Evolutionary conservation across 2,113 vertebrate genomes (phyloP), one percentile per base, ranked within the genome.

Genomic region (Syngnathus typhle): DNA sequence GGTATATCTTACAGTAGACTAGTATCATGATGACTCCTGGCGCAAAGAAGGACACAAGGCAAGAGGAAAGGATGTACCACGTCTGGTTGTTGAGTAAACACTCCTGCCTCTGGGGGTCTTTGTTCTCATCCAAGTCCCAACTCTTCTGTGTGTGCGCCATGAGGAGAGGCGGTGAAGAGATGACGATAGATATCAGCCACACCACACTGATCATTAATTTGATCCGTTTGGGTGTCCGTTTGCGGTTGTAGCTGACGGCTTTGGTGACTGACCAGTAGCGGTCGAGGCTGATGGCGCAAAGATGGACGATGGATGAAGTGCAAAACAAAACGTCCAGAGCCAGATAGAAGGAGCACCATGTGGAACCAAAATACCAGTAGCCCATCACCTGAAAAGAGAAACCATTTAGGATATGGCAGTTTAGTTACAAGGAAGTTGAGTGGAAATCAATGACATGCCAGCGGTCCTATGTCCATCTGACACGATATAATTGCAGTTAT

Each of bases 271-370:
- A 93, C 94, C 94, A 95, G 88, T 94, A 95, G 47, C 93, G 88
- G 78, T 95, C 94, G 0, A 95, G 90, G 81, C 94, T 95, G 84
- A 94, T 94, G 84, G 93, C 94, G 0, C 93, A 94, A 44, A 95
- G 92, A 77, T 95, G 94, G 64, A 92, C 92, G 0, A 95, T 95
- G 82, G 94, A 95, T 0, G 94, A 91, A 0, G 94, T 95, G 80
- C 94, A 95, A 64, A 95, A 93, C 39, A 95, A 89, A 68, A 94
- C 92, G 0, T 95, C 94, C 81, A 94, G 86, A 0, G 93, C 92
- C 84, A 94, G 88, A 78, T 95, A 95, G 76, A 94, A 89, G 67
- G 92, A 93, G 80, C 94, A 94, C 94, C 93, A 95, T 62, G 90
- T 84, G 75, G 90, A 82, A 0, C 94, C 93, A 0, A 95, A 94